Conservation (phyloP, 1,140 invertebrate genomes). For the Polypedilum pembai region DNA sequence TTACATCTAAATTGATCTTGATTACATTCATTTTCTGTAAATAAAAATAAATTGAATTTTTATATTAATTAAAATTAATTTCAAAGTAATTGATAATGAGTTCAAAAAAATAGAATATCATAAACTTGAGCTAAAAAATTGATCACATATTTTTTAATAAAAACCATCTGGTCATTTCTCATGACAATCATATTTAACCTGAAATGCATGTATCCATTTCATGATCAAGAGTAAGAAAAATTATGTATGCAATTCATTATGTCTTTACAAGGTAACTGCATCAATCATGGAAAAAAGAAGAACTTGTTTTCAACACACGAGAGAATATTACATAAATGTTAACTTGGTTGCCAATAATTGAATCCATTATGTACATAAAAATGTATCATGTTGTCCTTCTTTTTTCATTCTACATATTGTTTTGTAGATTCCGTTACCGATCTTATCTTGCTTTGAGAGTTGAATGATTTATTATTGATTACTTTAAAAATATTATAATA, state of each 20-base stretch:
- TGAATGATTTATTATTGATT: too few species aligned
- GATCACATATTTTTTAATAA: too few species aligned
- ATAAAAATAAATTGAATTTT: conserved; percentile 31
- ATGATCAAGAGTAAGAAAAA: neutral
- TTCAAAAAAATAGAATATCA: too few species aligned
- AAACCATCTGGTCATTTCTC: too few species aligned
- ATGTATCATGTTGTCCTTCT: neutral
- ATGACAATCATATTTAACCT: too few species aligned
- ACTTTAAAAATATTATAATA: too few species aligned
- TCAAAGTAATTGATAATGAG: too few species aligned
- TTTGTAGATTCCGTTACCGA: too few species aligned
- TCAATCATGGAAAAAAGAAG: neutral
- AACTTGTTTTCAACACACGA: neutral
- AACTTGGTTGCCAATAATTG: neutral
- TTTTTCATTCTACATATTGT: neutral
- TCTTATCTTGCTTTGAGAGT: too few species aligned
- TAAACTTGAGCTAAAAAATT: too few species aligned
- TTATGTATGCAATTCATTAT: neutral
- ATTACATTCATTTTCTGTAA: conserved; percentile 57
- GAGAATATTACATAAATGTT: neutral
- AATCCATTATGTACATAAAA: neutral
- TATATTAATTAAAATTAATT: too few species aligned
- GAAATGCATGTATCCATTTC: neutral
- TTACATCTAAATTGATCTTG: conserved; percentile 60
- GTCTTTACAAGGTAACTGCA: neutral